phyloP scores from a whole-genome alignment of 2,797 vertebrate species.

The Macroramphosus scolopax region DNA sequence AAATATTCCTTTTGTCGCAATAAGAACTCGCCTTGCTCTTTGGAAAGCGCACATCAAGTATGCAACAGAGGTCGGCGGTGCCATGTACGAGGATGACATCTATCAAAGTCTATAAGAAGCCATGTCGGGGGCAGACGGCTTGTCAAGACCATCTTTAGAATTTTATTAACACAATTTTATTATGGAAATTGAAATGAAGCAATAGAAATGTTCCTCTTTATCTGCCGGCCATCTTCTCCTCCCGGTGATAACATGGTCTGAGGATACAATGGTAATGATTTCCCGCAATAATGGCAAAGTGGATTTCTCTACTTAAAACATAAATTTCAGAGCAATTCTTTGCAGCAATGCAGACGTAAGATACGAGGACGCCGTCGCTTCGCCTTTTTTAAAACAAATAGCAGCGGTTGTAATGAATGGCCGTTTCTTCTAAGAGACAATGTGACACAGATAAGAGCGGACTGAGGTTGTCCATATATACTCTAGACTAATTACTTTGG shows the following conservation, averaged over 20 bases:
- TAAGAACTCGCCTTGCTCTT: constrained; percentile 37
- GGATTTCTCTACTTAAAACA: constrained; percentile 29
- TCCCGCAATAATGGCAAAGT: constrained; percentile 11
- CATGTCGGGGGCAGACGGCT: constrained; percentile 14
- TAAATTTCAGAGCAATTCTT: constrained; percentile 27
- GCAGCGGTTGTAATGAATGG: constrained; percentile 52
- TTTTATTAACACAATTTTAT: constrained; percentile 23
- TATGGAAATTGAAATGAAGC: constrained; percentile 9
- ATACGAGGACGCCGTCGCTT: constrained; percentile 25
- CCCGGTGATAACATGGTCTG: no score
- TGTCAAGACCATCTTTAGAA: constrained; percentile 17
- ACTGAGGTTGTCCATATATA: constrained; percentile 66
- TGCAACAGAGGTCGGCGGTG: constrained; percentile 47
- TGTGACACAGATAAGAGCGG: constrained; percentile 66
- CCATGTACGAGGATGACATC: constrained; percentile 32
- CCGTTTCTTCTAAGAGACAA: constrained; percentile 60
- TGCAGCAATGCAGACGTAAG: constrained; percentile 24
- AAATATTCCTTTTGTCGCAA: constrained; percentile 55
- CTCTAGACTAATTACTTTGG: constrained; percentile 76
- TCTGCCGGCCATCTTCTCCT: neutral
- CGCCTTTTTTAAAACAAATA: constrained; percentile 52
- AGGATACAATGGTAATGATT: constrained; percentile 15
- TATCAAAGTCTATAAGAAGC: constrained; percentile 28
- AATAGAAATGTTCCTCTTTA: constrained; percentile 2
- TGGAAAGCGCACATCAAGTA: constrained; percentile 32